Evolutionary conservation across 2,888 invertebrate species (phyloP), one percentile per base, ranked within the genome.

Genomic region (Heliconius ismenius): DNA sequence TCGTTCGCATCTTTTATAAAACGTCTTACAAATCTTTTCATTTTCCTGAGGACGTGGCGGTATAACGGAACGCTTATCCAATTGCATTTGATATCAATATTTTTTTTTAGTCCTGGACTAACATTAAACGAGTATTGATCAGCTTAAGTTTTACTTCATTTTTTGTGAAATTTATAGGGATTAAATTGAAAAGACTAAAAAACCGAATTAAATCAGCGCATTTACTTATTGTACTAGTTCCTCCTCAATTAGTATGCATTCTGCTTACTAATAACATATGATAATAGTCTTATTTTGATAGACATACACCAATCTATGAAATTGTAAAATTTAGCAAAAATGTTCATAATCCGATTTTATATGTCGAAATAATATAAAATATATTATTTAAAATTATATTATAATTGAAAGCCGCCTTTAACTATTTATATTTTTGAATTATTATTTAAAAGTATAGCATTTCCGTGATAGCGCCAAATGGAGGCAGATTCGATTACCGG

Each of bases 401-500:
- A n/a, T 3, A 9, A 21, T 58, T 10, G 3, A n/a, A 10, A 58
- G n/a, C n/a, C n/a, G 18, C 10, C 3, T 58, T 58, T 58, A n/a
- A 21, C 10, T 58, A 10, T n/a, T 58, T 58, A 58, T n/a, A n/a
- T n/a, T n/a, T 7, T 7, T 62, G 4, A 39, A 3, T 26, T 43
- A 67, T 67, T 24, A 43, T 64, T 13, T 6, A 24, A 39, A 67
- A 43, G 2, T 36, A 15, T 49, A n/a, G 32, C 28, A 13, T 24
- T 70, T 76, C 69, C 70, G 24, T 58, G 24, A 78, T 78, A 73
- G 28, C 69, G 77, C 39, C 39, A 70, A 67, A 78, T 73, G 67
- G 63, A 60, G 77, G 81, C 78, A 79, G 79, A 84, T 85, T 86
- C 84, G 86, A 86, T 86, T 85, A 85, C 83, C 78, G 80, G 78